Base-by-base conservation (phyloP, 2,797 vertebrate genomes). In the Aselliscus stoliczkanus region DNA sequence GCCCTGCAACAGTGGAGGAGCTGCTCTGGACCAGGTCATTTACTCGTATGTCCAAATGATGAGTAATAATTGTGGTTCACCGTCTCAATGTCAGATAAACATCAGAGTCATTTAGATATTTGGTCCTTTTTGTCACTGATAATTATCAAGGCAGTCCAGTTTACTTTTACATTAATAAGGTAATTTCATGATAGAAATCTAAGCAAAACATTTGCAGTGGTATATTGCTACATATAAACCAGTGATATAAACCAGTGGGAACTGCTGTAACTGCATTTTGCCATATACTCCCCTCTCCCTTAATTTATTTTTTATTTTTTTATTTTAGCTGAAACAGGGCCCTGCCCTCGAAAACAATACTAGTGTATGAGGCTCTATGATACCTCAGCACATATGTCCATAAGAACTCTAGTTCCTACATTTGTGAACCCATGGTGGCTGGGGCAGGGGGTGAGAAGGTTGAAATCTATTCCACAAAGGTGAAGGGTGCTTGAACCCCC, bases 11-110 rank as follows among this genome's bases (percentile, higher is more conserved):
- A 77, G 60, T 23, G 42, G 42, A 96, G 39, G 77, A 29, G 70
- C 27, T 67, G 37, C 18, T 83, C 47, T 82, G 15, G 75, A 47
- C 60, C 13, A 79, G 42, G 50, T 82, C 44, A 83, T 64, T 82
- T 79, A 42, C 42, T 42, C 1, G 4, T 42, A 44, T 2, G 10
- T 75, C 90, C 42, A 79, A 75, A 88, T 80, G 8, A 34, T 93
- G 69, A 93, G 27, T 70, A 87, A 82, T 64, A 92, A 92, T 88
- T 93, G 87, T 75, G 34, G 70, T 65, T 83, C 29, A 75, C n/a
- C 65, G 77, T 50, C 27, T 91, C 11, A n/a, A 58, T 76, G 64
- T 54, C 58, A 95, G 60, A 54, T 77, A 89, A 96, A 73, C 58
- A 82, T 84, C 56, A 84, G 34, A 79, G 27, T 85, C 50, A 84